Conservation (phyloP, 2,888 invertebrate genomes). For the Ophioninae sp. region DNA sequence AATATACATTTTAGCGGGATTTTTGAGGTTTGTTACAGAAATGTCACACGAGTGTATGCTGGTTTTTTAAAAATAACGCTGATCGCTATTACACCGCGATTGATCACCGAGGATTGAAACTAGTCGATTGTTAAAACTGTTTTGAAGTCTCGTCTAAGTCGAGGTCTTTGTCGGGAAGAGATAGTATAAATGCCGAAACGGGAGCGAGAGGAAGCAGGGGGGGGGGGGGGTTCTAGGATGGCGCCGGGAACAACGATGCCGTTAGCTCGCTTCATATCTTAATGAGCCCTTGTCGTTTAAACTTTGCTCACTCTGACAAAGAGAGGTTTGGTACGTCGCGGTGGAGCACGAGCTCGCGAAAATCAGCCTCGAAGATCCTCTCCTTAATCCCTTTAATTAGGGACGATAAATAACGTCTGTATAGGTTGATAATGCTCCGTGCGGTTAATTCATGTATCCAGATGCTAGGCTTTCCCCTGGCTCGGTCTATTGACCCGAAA, state of each 20-base stretch:
- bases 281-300: constrained; percentile 73
- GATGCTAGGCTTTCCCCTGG: constrained; percentile 48
- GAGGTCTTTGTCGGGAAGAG: constrained; percentile 48
- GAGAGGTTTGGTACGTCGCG: constrained; percentile 42
- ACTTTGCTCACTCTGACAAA: constrained; percentile 68
- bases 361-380: constrained; percentile 74
- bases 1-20: too few species aligned
- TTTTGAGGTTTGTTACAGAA: too few species aligned
- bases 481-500: constrained; percentile 54
- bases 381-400: constrained; percentile 76
- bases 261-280: constrained; percentile 71
- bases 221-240: constrained; percentile 18
- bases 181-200: constrained; percentile 48
- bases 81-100: too few species aligned
- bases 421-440: constrained; percentile 74
- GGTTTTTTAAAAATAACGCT: too few species aligned
- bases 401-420: constrained; percentile 75
- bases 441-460: constrained; percentile 69
- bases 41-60: too few species aligned
- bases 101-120: neutral
- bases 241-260: constrained; percentile 62
- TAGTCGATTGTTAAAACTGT: constrained; percentile 2
- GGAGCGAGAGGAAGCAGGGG: constrained; percentile 31
- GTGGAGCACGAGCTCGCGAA: constrained; percentile 64
- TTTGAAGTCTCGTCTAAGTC: neutral